Conservation (phyloP, 1,140 invertebrate genomes). For the Cecropterus lyciades region DNA sequence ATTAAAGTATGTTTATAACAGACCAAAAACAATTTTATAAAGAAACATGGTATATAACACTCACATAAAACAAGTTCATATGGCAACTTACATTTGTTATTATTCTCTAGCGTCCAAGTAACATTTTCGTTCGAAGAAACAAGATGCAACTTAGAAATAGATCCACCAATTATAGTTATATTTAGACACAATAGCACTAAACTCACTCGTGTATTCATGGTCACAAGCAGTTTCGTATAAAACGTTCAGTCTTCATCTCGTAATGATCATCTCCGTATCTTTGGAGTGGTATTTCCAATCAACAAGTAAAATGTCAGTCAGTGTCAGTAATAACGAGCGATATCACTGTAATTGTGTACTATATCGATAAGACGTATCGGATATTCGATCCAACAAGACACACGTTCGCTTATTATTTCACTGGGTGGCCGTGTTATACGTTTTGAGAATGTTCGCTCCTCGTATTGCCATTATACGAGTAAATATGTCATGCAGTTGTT, state of each 20-base stretch:
- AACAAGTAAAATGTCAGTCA: neutral
- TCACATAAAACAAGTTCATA: no score
- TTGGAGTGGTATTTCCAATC: slow-evolving; percentile 22
- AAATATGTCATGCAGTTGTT: no score
- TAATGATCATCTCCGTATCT: slow-evolving; percentile 11
- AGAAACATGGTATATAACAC: no score
- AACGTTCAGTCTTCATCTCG: neutral
- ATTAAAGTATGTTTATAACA: no score
- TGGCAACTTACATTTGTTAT: slow-evolving; percentile 56
- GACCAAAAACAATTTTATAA: no score
- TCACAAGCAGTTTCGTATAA: neutral
- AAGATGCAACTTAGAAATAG: slow-evolving; percentile 35
- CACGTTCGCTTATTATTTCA: no score
- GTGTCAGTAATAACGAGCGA: slow-evolving; percentile 15
- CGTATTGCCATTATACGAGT: no score
- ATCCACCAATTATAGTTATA: slow-evolving; percentile 21
- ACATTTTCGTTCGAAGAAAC: slow-evolving; percentile 41
- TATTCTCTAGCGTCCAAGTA: slow-evolving; percentile 45
- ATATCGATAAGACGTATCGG: neutral
- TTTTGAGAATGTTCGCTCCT: no score
- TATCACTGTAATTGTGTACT: slow-evolving; percentile 10
- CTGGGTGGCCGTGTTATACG: no score
- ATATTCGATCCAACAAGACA: neutral
- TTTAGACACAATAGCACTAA: slow-evolving; percentile 27
- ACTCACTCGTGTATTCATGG: slow-evolving; percentile 8